These are phyloP conservation scores for Sebastiscus albofasciatus DNA, from an alignment of 2,797 vertebrate genomes.

Conservation along the genomic window DNA sequence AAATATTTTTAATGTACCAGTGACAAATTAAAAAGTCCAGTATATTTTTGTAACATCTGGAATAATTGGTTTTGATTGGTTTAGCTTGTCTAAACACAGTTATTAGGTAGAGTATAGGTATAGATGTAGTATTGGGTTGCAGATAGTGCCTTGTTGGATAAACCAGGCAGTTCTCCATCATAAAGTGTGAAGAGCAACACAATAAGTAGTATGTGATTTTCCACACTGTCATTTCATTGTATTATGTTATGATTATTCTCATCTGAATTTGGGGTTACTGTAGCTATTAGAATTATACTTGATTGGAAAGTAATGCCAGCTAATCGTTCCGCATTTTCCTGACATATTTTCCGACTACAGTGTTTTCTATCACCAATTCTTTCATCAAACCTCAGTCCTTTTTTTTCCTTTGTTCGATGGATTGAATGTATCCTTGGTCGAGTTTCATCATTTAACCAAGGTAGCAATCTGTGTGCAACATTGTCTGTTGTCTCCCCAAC, in stretches of 20 bases:
- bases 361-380: not conserved
- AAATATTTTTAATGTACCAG: not conserved
- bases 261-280: not conserved
- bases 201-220: not conserved
- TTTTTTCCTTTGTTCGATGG: not conserved
- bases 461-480: constrained; percentile 22
- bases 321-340: not conserved
- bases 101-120: not conserved
- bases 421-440: not conserved
- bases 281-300: not conserved
- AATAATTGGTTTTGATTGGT: not conserved
- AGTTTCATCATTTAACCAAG: constrained; percentile 26
- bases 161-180: not conserved
- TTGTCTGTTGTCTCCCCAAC: constrained; percentile 5
- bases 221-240: not conserved
- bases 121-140: not conserved
- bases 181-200: not conserved
- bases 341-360: not conserved
- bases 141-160: not conserved
- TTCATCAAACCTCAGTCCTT: not conserved
- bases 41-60: not conserved
- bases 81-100: not conserved
- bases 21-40: not conserved
- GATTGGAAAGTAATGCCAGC: not conserved
- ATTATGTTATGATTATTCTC: not conserved